Evolutionary conservation across 1,140 invertebrate species (phyloP), one percentile per base, ranked within the genome.

Genomic region (Pseudoatta argentina): DNA sequence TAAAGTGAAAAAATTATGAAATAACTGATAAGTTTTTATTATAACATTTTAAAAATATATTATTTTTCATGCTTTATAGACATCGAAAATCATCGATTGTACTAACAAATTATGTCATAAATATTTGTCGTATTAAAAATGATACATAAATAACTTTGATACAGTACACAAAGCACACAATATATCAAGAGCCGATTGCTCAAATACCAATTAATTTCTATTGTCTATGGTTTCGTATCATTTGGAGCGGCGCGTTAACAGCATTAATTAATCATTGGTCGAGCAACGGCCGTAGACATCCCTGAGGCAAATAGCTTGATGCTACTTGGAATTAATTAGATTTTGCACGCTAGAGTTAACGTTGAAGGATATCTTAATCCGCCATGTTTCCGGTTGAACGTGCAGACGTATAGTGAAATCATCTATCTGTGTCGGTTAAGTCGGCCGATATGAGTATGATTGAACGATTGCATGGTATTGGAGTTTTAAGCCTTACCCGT

Each of bases 201-300:
- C 71, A 71, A 89, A 82, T 69, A 51, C 27, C 85, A 34, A 69
- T 79, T 82, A 89, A 87, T 87, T 89, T 89, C 88, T 87, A 77
- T 87, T 44, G 85, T 72, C 67, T 72, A 77, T n/a, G n/a, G 72
- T 73, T 72, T 44, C 39, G 24, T 75, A 55, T 63, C 55, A 57
- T 78, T 66, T 77, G 10, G 18, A 64, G 27, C 10, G 39, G 55
- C 64, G 12, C 55, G 63, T 78, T 77, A 89, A 89, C 66, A n/a
- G 48, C 44, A 61, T 89, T 82, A 87, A 89, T 89, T 89, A 89
- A 87, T 89, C 85, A 89, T 61, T 55, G 77, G n/a, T 34, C 63
- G 51, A 63, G 21, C 71, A 69, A 59, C 34, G 76, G 48, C 61
- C 69, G 39, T 61, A 79, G 51, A 77, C 88, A 82, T 44, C 21